These are phyloP conservation scores for Bolinopsis microptera DNA, from an alignment of 37 sponge, comb jelly and placozoan species.

Conservation along the genomic window DNA sequence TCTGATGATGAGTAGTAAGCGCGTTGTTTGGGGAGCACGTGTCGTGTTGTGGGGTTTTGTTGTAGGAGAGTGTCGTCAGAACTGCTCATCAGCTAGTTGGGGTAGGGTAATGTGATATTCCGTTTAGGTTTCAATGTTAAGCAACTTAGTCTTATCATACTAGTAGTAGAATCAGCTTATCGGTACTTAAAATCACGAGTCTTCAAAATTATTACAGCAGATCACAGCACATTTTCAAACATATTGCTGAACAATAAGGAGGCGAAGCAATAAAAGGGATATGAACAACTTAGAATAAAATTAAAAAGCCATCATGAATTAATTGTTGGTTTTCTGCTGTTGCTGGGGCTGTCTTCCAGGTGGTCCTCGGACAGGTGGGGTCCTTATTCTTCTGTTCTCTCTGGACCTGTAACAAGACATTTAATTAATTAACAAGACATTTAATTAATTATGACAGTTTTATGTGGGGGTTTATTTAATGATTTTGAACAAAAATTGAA, in stretches of 20 bases:
- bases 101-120: too few relatives aligned
- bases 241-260: neutral
- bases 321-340: neutral
- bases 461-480: too few relatives aligned
- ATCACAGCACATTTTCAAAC: too few relatives aligned
- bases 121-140: too few relatives aligned
- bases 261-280: neutral
- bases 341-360: conserved; percentile 39
- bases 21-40: neutral
- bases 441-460: neutral
- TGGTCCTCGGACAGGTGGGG: neutral
- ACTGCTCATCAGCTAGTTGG: neutral
- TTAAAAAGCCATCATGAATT: neutral
- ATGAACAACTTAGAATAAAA: neutral
- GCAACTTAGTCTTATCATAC: too few relatives aligned
- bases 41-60: neutral
- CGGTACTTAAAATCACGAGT: too few relatives aligned
- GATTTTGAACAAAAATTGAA: too few relatives aligned
- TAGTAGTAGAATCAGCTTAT: too few relatives aligned
- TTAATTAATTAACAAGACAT: neutral
- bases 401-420: too few relatives aligned
- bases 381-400: conserved; percentile 22
- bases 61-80: neutral
- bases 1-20: conserved; percentile 6
- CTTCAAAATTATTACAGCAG: too few relatives aligned